These are phyloP conservation scores for Anabacerthia variegaticeps DNA, from an alignment of 2,797 vertebrate genomes.

Conservation along the genomic window DNA sequence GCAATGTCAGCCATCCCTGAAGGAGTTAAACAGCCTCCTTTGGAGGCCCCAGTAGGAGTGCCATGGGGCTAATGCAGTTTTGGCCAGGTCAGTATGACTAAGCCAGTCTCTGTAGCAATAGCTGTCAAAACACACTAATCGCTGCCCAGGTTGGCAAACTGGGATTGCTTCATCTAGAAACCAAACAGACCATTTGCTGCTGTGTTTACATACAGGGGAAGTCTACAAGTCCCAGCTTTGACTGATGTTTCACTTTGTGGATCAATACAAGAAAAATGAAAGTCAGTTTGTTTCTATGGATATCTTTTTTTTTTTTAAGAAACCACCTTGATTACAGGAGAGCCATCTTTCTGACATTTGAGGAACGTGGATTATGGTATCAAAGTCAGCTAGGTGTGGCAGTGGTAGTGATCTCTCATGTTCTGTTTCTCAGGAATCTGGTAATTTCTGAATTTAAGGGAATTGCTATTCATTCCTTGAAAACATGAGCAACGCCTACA, in stretches of 20 bases:
- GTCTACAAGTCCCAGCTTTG: not conserved
- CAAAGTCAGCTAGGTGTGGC: not conserved
- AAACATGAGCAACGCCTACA: not conserved
- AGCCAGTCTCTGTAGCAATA: not conserved
- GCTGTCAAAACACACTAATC: not conserved
- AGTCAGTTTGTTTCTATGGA: not conserved
- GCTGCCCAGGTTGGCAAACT: conserved; percentile 3
- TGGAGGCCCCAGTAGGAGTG: rapidly evolving
- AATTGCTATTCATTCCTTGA: not conserved
- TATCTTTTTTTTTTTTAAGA: not conserved
- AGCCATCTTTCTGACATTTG: not conserved
- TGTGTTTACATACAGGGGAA: not conserved
- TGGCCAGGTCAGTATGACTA: not conserved
- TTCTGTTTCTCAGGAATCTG: not conserved
- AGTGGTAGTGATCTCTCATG: not conserved
- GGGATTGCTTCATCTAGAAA: conserved; percentile 15
- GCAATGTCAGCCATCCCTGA: rapidly evolving
- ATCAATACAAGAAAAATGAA: not conserved
- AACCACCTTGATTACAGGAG: not conserved
- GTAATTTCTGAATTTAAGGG: not conserved
- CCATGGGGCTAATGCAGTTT: not conserved
- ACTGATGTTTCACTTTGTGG: not conserved
- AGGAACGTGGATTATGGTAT: not conserved
- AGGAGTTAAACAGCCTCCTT: not conserved
- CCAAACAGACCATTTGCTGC: not conserved